Evolutionary conservation across 2,113 vertebrate genomes (phyloP).

Genomic region (Procapra przewalskii): DNA sequence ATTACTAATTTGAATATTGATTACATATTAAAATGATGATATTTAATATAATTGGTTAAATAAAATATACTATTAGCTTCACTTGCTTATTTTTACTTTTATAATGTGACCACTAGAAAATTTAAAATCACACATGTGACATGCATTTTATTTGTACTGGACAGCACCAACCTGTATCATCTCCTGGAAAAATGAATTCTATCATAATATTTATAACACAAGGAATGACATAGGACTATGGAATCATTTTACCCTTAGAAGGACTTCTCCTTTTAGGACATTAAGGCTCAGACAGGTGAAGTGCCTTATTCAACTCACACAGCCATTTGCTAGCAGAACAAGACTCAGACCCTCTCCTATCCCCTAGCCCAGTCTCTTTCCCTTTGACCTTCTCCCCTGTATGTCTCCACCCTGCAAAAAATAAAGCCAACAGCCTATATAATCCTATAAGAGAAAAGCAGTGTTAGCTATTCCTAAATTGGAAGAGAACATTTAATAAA

Average conservation of each 20-base stretch:
- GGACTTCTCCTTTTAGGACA: background rate
- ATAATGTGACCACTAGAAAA: background rate
- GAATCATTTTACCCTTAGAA: background rate
- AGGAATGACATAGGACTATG: background rate
- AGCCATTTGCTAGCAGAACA: background rate
- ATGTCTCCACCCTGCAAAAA: background rate
- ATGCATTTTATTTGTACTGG: background rate
- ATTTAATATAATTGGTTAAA: background rate
- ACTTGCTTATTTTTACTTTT: conserved; percentile 24
- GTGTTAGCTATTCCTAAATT: background rate
- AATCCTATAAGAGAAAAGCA: conserved; percentile 2
- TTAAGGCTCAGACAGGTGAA: background rate
- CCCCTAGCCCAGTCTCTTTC: background rate
- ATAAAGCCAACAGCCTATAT: background rate
- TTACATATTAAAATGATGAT: background rate
- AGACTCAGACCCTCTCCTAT: background rate
- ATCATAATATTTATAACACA: background rate
- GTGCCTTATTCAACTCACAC: background rate
- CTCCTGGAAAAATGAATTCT: conserved; percentile 1
- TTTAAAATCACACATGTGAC: background rate
- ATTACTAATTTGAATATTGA: background rate
- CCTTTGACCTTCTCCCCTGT: background rate
- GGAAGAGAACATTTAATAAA: conserved; percentile 39
- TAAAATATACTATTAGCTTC: background rate
- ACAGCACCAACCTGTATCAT: background rate